Evolutionary conservation across 2,888 invertebrate genomes (phyloP).

Genomic region (Apeira syringaria): DNA sequence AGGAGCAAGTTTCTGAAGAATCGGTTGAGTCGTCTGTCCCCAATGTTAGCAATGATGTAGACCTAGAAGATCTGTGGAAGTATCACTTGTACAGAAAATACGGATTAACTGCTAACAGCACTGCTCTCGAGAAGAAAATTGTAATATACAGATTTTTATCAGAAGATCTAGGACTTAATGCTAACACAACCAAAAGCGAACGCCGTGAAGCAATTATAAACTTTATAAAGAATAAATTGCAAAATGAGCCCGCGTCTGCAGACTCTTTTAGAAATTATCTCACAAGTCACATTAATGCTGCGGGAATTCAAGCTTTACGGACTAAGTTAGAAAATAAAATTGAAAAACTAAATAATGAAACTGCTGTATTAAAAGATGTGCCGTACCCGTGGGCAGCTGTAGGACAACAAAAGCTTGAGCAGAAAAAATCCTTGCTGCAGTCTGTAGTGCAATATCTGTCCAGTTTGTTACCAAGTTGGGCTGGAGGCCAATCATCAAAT

Average conservation of each 20-base stretch:
- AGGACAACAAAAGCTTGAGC: constrained; percentile 52
- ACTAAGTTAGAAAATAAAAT: constrained; percentile 58
- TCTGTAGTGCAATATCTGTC: constrained; percentile 56
- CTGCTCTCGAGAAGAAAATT: constrained; percentile 54
- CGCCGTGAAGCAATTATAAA: constrained; percentile 63
- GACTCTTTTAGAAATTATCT: constrained; percentile 56
- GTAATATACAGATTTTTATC: constrained; percentile 57
- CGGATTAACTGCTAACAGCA: constrained; percentile 54
- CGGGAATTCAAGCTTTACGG: constrained; percentile 54
- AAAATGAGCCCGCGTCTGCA: constrained; percentile 41
- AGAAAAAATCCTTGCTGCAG: constrained; percentile 60
- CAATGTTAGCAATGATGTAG: constrained; percentile 44
- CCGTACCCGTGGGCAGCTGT: constrained; percentile 53
- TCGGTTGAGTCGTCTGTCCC: constrained; percentile 48
- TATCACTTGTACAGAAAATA: constrained; percentile 63
- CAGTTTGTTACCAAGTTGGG: constrained; percentile 61
- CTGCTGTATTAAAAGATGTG: constrained; percentile 53
- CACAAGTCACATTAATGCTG: constrained; percentile 54
- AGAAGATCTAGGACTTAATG: constrained; percentile 60
- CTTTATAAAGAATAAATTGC: constrained; percentile 55
- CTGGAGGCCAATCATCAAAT: constrained; percentile 34
- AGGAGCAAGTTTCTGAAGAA: constrained; percentile 33
- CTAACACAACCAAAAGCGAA: constrained; percentile 63
- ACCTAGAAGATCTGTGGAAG: constrained; percentile 70
- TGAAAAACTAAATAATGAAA: constrained; percentile 63